Evolutionary conservation across 2,797 vertebrate species (phyloP).

Genomic region (Acanthopagrus latus): DNA sequence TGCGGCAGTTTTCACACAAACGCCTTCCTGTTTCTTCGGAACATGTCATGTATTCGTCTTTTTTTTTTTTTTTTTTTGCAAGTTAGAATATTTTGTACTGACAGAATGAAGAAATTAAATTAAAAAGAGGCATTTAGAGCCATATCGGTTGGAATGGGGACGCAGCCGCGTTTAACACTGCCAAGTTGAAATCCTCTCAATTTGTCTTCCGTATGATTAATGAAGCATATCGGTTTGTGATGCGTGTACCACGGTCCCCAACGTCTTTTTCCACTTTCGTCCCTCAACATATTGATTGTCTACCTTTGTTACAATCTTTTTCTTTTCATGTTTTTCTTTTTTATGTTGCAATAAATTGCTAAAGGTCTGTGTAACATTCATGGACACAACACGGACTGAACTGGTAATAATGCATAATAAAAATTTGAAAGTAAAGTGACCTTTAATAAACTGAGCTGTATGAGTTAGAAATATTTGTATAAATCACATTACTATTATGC

Average conservation of each 20-base stretch:
- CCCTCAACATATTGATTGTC: neutral
- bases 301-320: neutral
- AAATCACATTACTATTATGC: slow-evolving; percentile 24
- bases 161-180: neutral
- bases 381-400: neutral
- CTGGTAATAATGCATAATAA: neutral
- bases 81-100: slow-evolving; percentile 8
- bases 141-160: neutral
- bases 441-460: slow-evolving; percentile 17
- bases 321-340: too few species aligned
- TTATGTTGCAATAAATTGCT: too few species aligned
- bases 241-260: neutral
- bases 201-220: neutral
- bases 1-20: slow-evolving; percentile 60
- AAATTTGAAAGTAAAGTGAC: slow-evolving; percentile 3
- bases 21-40: slow-evolving; percentile 51
- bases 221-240: neutral
- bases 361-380: neutral
- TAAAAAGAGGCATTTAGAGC: neutral
- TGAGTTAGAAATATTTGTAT: slow-evolving; percentile 13
- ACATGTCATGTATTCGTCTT: slow-evolving; percentile 25
- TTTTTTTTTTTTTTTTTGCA: neutral
- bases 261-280: neutral
- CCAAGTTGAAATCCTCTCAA: neutral
- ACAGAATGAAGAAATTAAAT: neutral